Evolutionary conservation across 2,797 vertebrate species (phyloP).

Genomic region (Xenopus petersii): DNA sequence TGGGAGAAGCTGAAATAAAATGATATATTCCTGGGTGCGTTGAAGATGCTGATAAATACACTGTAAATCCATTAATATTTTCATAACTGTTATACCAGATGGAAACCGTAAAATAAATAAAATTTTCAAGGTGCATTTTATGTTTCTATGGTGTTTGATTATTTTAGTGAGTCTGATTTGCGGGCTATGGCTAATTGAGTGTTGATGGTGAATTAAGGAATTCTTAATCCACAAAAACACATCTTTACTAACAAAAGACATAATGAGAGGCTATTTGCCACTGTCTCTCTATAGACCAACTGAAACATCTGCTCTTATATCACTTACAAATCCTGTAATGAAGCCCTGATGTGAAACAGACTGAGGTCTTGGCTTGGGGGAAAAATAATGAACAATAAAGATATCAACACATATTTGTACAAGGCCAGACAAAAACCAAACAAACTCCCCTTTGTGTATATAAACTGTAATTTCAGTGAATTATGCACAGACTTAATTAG

Average conservation of each 20-base stretch:
- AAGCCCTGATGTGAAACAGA: slow-evolving; percentile 12
- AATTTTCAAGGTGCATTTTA: no score
- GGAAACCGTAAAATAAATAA: no score
- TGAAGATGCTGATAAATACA: no score
- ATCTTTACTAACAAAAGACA: slow-evolving; percentile 8
- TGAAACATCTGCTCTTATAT: slow-evolving; percentile 14
- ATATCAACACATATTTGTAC: slow-evolving; percentile 50
- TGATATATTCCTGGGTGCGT: no score
- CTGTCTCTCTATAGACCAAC: not conserved
- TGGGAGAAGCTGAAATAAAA: no score
- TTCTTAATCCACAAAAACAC: no score
- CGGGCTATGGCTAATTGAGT: no score
- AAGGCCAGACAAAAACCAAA: slow-evolving; percentile 53
- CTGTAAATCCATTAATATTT: no score
- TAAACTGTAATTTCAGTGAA: slow-evolving; percentile 67
- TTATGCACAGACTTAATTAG: slow-evolving; percentile 72
- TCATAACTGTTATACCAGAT: no score
- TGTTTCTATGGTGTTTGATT: no score
- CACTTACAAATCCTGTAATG: not conserved
- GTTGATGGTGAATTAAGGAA: no score
- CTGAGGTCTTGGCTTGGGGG: slow-evolving; percentile 25
- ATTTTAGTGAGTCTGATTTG: no score
- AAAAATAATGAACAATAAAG: slow-evolving; percentile 43
- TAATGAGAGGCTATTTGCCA: slow-evolving; percentile 9
- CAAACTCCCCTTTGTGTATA: slow-evolving; percentile 61